A percentile compares a stretch with the other conserved stretches of the same genome.
phyloP scores from a whole-genome alignment of 2,113 vertebrate genomes.

The Leucoraja erinaceus region DNA sequence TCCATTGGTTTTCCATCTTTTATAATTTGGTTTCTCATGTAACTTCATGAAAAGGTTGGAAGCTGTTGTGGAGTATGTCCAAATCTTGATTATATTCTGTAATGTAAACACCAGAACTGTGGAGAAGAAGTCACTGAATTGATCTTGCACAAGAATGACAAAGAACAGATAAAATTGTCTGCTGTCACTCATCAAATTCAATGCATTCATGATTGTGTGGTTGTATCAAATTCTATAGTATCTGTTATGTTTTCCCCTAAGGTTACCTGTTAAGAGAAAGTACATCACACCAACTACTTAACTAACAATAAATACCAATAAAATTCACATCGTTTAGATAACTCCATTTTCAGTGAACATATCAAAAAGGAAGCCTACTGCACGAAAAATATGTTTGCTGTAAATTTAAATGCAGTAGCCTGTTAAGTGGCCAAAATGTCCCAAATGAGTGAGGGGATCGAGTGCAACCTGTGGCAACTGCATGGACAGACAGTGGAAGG shows the following conservation, averaged over 20 bases:
- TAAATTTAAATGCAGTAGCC: not conserved
- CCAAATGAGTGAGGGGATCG: not conserved
- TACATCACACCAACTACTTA: not conserved
- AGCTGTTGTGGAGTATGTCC: not conserved
- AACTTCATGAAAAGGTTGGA: not conserved
- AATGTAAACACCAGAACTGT: not conserved
- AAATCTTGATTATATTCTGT: not conserved
- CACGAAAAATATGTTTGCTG: not conserved
- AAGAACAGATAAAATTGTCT: not conserved
- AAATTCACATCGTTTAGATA: not conserved
- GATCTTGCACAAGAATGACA: not conserved
- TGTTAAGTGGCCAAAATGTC: not conserved
- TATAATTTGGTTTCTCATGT: not conserved
- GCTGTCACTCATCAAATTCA: not conserved
- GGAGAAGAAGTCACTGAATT: not conserved
- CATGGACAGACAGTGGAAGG: too few species aligned
- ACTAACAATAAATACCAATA: not conserved
- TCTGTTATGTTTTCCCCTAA: not conserved
- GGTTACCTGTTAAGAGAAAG: not conserved
- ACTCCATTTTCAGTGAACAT: not conserved
- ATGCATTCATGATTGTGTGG: not conserved
- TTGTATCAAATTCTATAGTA: not conserved
- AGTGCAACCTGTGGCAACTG: too few species aligned
- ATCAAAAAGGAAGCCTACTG: not conserved
- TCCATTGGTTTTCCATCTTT: not conserved